Evolutionary conservation across 2,888 invertebrate species (phyloP).

Genomic region (Miltochrista miniata): DNA sequence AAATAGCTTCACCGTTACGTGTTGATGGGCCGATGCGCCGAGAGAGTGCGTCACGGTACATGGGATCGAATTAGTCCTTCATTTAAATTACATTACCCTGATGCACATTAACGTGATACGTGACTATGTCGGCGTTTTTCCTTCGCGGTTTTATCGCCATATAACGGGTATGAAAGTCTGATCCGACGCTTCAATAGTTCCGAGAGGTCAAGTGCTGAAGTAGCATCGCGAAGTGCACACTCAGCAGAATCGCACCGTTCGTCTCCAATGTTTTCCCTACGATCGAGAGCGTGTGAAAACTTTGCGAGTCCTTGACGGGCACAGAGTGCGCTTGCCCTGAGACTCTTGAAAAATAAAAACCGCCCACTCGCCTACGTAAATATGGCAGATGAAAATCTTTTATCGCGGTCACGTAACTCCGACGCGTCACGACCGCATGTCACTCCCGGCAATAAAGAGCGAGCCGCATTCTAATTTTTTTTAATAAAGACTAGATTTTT

Average conservation of each 20-base stretch:
- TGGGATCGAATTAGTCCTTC: constrained; percentile 79
- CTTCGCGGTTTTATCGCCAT: constrained; percentile 51
- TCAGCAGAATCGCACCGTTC: constrained; percentile 30
- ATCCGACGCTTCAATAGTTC: constrained; percentile 59
- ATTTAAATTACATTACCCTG: constrained; percentile 79
- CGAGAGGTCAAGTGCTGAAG: constrained; percentile 55
- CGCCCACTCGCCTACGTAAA: constrained; percentile 82
- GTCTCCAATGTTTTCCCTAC: constrained; percentile 54
- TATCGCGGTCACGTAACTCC: constrained; percentile 82
- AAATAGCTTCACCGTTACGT: constrained; percentile 81
- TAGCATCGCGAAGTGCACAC: constrained; percentile 22
- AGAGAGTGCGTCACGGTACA: constrained; percentile 78
- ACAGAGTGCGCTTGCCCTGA: constrained; percentile 61
- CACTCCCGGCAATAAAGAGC: constrained; percentile 78
- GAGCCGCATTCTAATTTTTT: constrained; percentile 80
- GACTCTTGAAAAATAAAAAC: constrained; percentile 80
- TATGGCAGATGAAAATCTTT: constrained; percentile 84
- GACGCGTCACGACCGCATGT: constrained; percentile 80
- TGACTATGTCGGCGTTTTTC: constrained; percentile 61
- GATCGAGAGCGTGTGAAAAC: constrained; percentile 75
- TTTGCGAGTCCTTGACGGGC: constrained; percentile 54
- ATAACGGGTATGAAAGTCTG: constrained; percentile 49
- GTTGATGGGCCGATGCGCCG: constrained; percentile 78
- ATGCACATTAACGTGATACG: constrained; percentile 64
- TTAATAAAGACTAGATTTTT: constrained; percentile 75